Base-by-base conservation (phyloP, 2,113 vertebrate species). In the Phyllostomus hastatus region DNA sequence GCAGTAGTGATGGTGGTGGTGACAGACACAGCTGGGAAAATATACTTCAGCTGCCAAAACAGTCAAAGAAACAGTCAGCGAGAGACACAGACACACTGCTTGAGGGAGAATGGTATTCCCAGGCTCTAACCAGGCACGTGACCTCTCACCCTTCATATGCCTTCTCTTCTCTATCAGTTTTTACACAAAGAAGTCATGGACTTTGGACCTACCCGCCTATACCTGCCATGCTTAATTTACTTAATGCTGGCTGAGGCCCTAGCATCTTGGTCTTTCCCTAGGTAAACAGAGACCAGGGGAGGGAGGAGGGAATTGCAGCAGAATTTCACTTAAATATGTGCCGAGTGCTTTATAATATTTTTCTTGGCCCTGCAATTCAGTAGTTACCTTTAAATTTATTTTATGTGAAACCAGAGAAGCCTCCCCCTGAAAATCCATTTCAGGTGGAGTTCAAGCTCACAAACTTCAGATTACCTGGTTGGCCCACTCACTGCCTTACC, bases 341-440 rank as follows among this genome's bases (percentile, higher is more conserved):
- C 89, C 81, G 69, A 92, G 83, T 61, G 38, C 64, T 96, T 96
- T 93, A 91, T 94, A 80, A 73, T 98, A 87, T 98, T 98, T 98
- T 93, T 95, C 78, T 97, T 97, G 97, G 97, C 96, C 26, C 79
- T 59, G 46, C 26, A n/a, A 48, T 82, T 92, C 69, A 88, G 20
- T 28, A 89, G 79, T 97, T 96, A 76, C 95, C 91, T 96, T 96
- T 97, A 95, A 86, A 94, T 95, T 91, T 73, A 72, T 73, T 96
- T 97, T 96, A 87, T 86, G 75, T 76, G 97, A 97, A 97, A 97
- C 94, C 84, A 95, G 95, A 97, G 97, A 97, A 93, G 95, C n/a
- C 82, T 97, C 67, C 91, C 88, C 84, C 86, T 81, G 69, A 96
- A 80, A 85, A 96, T 94, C 57, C 73, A 22, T 89, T 94, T 83